Base-by-base conservation (phyloP, 2,113 vertebrate species). In the Hypanus sabinus region DNA sequence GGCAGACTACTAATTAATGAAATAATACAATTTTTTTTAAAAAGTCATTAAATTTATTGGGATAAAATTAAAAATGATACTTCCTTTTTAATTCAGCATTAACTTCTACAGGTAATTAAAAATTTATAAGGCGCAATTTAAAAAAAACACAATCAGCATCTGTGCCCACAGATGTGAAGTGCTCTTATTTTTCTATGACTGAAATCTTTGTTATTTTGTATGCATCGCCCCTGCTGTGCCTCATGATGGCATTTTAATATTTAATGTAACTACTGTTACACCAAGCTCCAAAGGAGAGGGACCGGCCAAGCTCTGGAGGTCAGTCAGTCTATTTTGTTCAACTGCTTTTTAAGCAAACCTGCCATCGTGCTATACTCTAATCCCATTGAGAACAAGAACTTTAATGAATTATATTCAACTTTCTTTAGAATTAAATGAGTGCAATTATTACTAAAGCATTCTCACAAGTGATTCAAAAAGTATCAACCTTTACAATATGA, bases 241-340 rank as follows among this genome's bases (percentile, higher is more conserved):
- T 90, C 57, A 68, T 22, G 85, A 90, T 90, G 60, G 85, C n/a
- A 36, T 90, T 90, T 90, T 33, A 90, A 90, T 90, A 90, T 90
- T 90, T 90, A 90, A 90, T 90, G 85, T 14, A 90, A 62, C 85
- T 90, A 90, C 85, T 90, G 85, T 90, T 60, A 90, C 85, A 65
- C 60, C 60, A 65, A 90, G 85, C 85, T 65, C 30, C 14, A 14
- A 62, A 62, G 62, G 60, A 36, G 27, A n/a, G n/a, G 60, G 60
- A 33, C 55, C 18, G 33, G 62, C 6, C 60, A 90, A 90, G 85
- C 30, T 90, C 85, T 33, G 85, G 85, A 90, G 60, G 85, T 90
- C 60, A 65, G 33, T 30, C 85, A 30, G 6, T 65, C 65, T 65
- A n/a, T 90, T 68, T 65, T 90, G 85, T n/a, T 87, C 83, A 87